Evolutionary conservation across 2,113 vertebrate species (phyloP).

Genomic region (Protobothrops flavoviridis): DNA sequence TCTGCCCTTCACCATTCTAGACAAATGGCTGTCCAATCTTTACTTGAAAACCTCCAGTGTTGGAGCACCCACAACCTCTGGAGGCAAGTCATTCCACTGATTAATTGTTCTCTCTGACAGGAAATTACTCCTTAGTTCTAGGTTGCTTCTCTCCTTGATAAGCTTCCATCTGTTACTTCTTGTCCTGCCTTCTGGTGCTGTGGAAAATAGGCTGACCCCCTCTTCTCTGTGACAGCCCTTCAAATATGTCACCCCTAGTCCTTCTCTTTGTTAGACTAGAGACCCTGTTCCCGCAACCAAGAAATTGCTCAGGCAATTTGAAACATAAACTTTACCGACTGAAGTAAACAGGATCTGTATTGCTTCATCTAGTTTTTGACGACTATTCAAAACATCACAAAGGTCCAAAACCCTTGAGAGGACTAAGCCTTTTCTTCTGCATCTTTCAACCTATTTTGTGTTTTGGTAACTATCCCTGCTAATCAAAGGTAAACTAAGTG

Average conservation of each 20-base stretch:
- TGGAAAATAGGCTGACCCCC: neutral
- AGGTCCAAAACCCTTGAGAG: neutral
- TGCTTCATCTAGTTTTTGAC: constrained; percentile 27
- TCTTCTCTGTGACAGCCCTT: neutral
- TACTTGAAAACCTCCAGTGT: too few relatives aligned
- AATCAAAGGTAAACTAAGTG: constrained; percentile 63
- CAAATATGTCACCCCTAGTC: too few relatives aligned
- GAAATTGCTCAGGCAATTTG: neutral
- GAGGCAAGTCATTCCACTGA: too few relatives aligned
- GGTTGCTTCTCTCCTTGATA: neutral
- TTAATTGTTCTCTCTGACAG: too few relatives aligned
- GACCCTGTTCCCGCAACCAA: neutral
- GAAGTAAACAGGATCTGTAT: constrained; percentile 37
- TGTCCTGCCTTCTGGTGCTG: neutral
- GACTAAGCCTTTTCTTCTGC: constrained; percentile 25
- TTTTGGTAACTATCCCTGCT: constrained; percentile 58
- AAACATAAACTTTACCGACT: constrained; percentile 7
- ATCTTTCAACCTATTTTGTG: constrained; percentile 24
- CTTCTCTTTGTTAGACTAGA: neutral
- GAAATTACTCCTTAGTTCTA: neutral
- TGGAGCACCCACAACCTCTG: too few relatives aligned
- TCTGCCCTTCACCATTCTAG: too few relatives aligned
- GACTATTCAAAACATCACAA: constrained; percentile 13
- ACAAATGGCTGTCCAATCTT: too few relatives aligned
- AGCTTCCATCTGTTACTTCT: neutral